A percentile compares a stretch with the other conserved stretches of the same genome.
Conservation (phyloP, 1,140 invertebrate species). For the Zaprionus taronus region DNA sequence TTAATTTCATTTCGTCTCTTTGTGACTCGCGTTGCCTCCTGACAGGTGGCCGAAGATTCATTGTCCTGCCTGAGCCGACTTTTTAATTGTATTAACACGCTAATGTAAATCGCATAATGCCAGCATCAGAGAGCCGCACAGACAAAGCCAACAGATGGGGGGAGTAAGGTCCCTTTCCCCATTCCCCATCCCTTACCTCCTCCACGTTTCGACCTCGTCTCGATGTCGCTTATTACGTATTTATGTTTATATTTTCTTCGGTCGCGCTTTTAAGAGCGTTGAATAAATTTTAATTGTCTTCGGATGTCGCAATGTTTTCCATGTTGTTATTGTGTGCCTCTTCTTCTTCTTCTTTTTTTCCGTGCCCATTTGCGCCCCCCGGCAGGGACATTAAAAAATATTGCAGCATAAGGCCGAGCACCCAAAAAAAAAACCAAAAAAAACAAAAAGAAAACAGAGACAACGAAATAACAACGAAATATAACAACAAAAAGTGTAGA, state of each 20-base stretch:
- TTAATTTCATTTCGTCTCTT: conserved; percentile 66
- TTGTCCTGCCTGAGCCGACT: conserved; percentile 69
- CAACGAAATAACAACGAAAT: conserved; percentile 1
- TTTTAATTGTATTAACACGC: conserved; percentile 82
- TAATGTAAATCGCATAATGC: conserved; percentile 78
- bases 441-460: neutral
- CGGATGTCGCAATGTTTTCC: conserved; percentile 63
- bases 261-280: conserved; percentile 59
- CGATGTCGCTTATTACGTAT: conserved; percentile 71
- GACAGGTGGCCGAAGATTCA: conserved; percentile 66
- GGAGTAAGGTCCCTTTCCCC: too few species aligned
- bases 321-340: conserved; percentile 40
- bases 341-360: conserved; percentile 41
- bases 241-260: conserved; percentile 68
- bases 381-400: conserved; percentile 73
- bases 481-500: conserved; percentile 12
- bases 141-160: neutral
- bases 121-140: neutral
- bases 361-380: conserved; percentile 48
- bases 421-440: conserved; percentile 1
- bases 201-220: conserved; percentile 7
- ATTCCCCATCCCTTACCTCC: neutral
- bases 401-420: conserved; percentile 42
- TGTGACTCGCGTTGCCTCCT: conserved; percentile 18
- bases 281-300: conserved; percentile 83